Base-by-base conservation (phyloP, 2,888 invertebrate species). In the Phortica magna region DNA sequence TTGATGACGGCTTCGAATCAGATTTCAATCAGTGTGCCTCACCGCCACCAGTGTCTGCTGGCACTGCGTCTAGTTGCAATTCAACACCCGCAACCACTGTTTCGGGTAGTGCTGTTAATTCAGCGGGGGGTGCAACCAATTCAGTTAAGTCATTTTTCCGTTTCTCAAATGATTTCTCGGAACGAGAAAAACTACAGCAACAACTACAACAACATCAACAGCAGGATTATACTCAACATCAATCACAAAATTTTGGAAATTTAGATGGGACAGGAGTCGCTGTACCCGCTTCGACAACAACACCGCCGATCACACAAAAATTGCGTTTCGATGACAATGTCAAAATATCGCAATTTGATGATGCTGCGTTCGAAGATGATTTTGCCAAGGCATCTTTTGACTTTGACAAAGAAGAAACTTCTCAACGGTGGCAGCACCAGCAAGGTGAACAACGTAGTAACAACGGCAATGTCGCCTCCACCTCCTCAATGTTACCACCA, bases 251-350 rank as follows among this genome's bases (percentile, higher is more conserved):
- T 4, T 12, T 17, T 19, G 12, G n/a, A 22, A 22, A 7, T 70
- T 53, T 31, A 2, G 42, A 1, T 6, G 59, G 22, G 0, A 22
- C n/a, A 14, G 71, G 19, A 17, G 61, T 22, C 12, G 10, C 10
- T 22, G 22, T 55, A 0, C 31, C 70, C 39, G 84, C 76, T 55
- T 79, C 84, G 0, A 83, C 84, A 9, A 76, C 84, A 9, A 85
- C 89, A 76, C 89, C 90, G 3, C 83, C 86, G 31, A 88, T 89
- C 39, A 90, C 89, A 0, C 92, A 91, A 73, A 92, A 92, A 77
- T 78, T 92, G 53, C 92, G 94, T 83, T 95, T 95, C 89, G 95
- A 95, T 87, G 95, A 96, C 89, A 95, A 95, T 89, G 96, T 96
- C 83, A 94, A 95, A 67, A 88, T 92, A 2, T 92, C 92, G 6